Evolutionary conservation across 2,797 vertebrate genomes (phyloP).

Genomic region (Acanthurus lineatus): DNA sequence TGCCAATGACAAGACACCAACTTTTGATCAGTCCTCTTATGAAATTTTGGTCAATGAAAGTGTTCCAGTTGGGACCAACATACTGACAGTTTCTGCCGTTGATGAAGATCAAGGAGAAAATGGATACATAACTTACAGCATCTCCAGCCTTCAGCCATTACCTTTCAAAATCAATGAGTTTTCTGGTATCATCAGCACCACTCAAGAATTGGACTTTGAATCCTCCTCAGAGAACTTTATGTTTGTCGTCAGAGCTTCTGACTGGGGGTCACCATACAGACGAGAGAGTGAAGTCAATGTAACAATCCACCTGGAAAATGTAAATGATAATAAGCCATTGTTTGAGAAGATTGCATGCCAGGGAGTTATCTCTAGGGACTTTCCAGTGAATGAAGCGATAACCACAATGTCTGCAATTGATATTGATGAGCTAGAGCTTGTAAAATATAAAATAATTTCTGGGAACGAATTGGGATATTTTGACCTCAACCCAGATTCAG

Average conservation of each 20-base stretch:
- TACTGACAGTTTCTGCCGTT: conserved; percentile 90
- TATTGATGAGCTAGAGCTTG: conserved; percentile 94
- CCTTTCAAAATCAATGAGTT: conserved; percentile 97
- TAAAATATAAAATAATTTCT: conserved; percentile 97
- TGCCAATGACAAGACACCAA: conserved; percentile 94
- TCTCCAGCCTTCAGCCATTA: conserved; percentile 90
- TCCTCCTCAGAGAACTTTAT: conserved; percentile 92
- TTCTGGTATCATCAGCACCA: conserved; percentile 93
- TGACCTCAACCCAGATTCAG: conserved; percentile 95
- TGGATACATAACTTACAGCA: conserved; percentile 97
- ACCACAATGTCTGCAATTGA: conserved; percentile 97
- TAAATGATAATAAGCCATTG: conserved; percentile 96
- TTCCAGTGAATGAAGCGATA: conserved; percentile 92
- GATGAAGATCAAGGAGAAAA: conserved; percentile 96
- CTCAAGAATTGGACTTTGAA: conserved; percentile 94
- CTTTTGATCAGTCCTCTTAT: conserved; percentile 90
- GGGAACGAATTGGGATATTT: conserved; percentile 95
- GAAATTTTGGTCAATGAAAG: conserved; percentile 95
- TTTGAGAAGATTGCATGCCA: conserved; percentile 97
- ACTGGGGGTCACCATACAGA: conserved; percentile 98
- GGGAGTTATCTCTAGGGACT: conserved; percentile 92
- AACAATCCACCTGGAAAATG: conserved; percentile 92
- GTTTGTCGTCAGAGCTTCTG: conserved; percentile 95
- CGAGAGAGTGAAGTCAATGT: conserved; percentile 97
- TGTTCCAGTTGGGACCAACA: conserved; percentile 86